Base-by-base conservation (phyloP, 2,888 invertebrate species). In the Mystacides longicornis region DNA sequence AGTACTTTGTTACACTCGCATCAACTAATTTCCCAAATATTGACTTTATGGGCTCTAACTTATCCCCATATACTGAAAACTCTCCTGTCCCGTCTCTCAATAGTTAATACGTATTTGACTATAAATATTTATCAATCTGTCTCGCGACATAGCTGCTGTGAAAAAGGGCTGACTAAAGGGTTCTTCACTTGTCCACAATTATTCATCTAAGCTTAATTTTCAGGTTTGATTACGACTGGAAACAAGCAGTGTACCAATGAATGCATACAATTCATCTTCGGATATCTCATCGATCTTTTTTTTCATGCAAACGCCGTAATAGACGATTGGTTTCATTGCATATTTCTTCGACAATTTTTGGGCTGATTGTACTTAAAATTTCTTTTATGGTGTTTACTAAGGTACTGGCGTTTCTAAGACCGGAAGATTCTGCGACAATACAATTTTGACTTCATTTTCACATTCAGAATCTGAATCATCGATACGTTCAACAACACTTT, bases 111-210 rank as follows among this genome's bases (percentile, higher is more conserved):
- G 51, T 22, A 55, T 51, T n/a, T 51, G 18, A 14, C 48, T 51
- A 51, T 50, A 55, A 27, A 55, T 55, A 18, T 20, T 20, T n/a
- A 47, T 47, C 18, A 55, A 55, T n/a, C 55, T 55, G 20, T 55
- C 51, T 37, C 48, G 46, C 19, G 55, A 52, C 51, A 55, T 31
- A 48, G 55, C 55, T 51, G 51, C 51, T 1, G 47, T 51, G 37
- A 47, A 55, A 37, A 47, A 55, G 16, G 50, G 51, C 46, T 55
- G 55, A n/a, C 31, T 45, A 46, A 55, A 55, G 19, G 31, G 51
- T 20, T 9, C 3, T 3, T 55, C 55, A 33, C 16, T 51, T n/a
- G 50, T 45, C 55, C 55, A 55, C 27, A 55, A 46, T 33, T 55
- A n/a, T n/a, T n/a, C 55, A n/a, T 23, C 27, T 11, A 49, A 27